Percentiles rank a stretch among this genome's conserved stretches.
These are phyloP conservation scores for Psittacula cyanocephala DNA, from an alignment of 2,113 vertebrate genomes.

Conservation along the genomic window DNA sequence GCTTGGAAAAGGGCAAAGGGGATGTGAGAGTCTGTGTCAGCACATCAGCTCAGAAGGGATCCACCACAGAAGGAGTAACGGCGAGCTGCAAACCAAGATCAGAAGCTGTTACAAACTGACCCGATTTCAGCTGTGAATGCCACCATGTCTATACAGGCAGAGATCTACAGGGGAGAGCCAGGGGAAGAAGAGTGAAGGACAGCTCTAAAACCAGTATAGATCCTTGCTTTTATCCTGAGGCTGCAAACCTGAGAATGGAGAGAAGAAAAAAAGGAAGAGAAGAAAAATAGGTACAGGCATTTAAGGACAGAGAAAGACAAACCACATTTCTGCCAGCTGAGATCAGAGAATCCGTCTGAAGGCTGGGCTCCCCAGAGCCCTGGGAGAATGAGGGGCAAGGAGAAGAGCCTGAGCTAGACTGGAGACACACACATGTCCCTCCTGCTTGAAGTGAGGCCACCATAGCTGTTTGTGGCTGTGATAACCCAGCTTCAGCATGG, in stretches of 20 bases:
- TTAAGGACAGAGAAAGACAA: conserved; percentile 68
- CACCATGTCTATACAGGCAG: conserved; percentile 72
- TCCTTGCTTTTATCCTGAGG: conserved; percentile 97
- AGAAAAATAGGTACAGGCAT: conserved; percentile 65
- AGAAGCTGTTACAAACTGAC: conserved; percentile 90
- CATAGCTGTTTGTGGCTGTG: neutral
- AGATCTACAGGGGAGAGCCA: conserved; percentile 77
- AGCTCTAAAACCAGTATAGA: conserved; percentile 95
- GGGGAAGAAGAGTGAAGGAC: conserved; percentile 65
- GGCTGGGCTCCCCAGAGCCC: neutral
- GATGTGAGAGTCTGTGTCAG: conserved; percentile 62
- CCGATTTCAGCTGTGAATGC: conserved; percentile 71
- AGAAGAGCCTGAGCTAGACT: neutral
- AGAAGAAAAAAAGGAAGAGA: conserved; percentile 61
- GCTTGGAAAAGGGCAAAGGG: conserved; percentile 64
- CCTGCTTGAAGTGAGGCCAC: neutral
- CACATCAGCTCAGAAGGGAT: conserved; percentile 89
- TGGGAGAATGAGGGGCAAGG: neutral
- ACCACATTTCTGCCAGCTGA: conserved; percentile 19
- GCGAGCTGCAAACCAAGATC: conserved; percentile 95
- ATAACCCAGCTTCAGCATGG: accelerated
- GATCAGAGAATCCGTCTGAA: neutral
- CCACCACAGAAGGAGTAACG: conserved; percentile 87
- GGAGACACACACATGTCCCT: neutral
- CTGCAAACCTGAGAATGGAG: conserved; percentile 90